A percentile compares a stretch with the other conserved stretches of the same genome.
Conservation (phyloP, 2,888 invertebrate species). For the Trachelus iudaicus region DNA sequence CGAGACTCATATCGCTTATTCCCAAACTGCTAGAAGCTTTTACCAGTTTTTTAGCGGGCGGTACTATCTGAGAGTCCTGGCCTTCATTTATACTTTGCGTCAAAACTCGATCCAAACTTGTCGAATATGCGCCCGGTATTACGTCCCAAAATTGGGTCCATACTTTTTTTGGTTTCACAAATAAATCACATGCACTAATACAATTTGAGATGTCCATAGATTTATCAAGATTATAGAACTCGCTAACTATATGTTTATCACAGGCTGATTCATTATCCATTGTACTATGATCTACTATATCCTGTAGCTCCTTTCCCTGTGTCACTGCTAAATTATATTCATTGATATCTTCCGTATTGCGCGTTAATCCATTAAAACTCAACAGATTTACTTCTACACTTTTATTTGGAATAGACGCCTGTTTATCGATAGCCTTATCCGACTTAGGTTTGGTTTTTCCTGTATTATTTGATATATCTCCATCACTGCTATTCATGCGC, state of each 20-base stretch:
- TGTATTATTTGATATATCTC: background rate
- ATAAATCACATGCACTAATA: slow-evolving; percentile 18
- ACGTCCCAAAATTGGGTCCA: background rate
- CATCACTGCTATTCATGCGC: background rate
- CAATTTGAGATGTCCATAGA: slow-evolving; percentile 28
- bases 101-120: background rate
- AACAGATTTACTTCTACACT: background rate
- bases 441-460: background rate
- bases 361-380: slow-evolving; percentile 10
- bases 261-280: slow-evolving; percentile 24
- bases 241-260: slow-evolving; percentile 30
- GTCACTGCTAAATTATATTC: slow-evolving; percentile 13
- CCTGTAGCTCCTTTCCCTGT: slow-evolving; percentile 1
- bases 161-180: slow-evolving; percentile 24
- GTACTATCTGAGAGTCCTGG: background rate
- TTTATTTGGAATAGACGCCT: background rate
- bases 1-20: background rate
- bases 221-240: slow-evolving; percentile 27
- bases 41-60: background rate
- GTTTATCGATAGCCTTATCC: background rate
- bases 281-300: slow-evolving; percentile 13
- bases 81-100: background rate
- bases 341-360: slow-evolving; percentile 14
- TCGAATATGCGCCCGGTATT: background rate
- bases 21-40: background rate